phyloP scores from a whole-genome alignment of 1,140 invertebrate species.

The Drosophila elegans region DNA sequence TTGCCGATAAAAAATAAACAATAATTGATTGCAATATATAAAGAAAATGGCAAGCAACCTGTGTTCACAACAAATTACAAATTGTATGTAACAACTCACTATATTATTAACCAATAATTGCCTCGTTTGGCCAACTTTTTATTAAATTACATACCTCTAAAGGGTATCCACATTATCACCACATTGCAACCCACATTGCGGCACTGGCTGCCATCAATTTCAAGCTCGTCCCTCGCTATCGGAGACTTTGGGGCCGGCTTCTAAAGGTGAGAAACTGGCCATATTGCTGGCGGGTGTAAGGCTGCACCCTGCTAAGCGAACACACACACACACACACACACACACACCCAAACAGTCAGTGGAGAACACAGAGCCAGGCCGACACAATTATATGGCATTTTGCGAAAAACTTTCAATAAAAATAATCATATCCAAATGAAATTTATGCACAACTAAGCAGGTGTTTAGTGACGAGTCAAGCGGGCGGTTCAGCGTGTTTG shows the following conservation, averaged over 20 bases:
- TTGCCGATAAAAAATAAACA: no score
- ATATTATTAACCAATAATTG: background rate
- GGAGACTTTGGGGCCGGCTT: slow-evolving; percentile 68
- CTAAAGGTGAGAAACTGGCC: slow-evolving; percentile 81
- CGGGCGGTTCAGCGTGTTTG: slow-evolving; percentile 20
- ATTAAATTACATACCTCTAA: background rate
- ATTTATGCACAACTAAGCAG: slow-evolving; percentile 79
- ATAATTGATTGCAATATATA: background rate
- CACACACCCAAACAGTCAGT: slow-evolving; percentile 10
- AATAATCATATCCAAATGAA: slow-evolving; percentile 73
- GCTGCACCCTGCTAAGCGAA: slow-evolving; percentile 65
- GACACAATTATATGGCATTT: slow-evolving; percentile 77
- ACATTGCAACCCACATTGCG: background rate
- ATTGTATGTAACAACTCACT: background rate
- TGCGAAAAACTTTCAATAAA: slow-evolving; percentile 77
- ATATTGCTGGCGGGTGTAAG: slow-evolving; percentile 70
- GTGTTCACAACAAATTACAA: background rate
- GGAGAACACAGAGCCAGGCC: slow-evolving; percentile 37
- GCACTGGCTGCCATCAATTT: slow-evolving; percentile 61
- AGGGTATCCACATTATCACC: slow-evolving; percentile 22
- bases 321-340: slow-evolving; percentile 47
- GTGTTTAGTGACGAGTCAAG: slow-evolving; percentile 74
- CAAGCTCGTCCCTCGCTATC: slow-evolving; percentile 49
- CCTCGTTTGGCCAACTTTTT: background rate
- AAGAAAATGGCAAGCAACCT: background rate